Conservation (phyloP, 2,113 vertebrate genomes). For the Rhinolophus sinicus region DNA sequence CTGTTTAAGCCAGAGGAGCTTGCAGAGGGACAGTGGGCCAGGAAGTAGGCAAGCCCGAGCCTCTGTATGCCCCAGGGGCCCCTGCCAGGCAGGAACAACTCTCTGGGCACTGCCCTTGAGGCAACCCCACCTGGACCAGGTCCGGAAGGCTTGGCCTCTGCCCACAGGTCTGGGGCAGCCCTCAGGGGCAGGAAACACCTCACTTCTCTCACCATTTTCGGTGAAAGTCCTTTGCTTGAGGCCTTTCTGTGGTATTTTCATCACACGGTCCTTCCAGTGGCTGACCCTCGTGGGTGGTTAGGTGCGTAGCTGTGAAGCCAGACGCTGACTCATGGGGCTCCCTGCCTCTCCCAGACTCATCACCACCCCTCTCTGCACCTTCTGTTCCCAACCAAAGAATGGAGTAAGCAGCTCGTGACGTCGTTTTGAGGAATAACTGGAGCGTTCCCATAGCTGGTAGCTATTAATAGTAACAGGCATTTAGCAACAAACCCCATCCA, state of each 20-base stretch:
- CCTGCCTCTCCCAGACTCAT: not conserved
- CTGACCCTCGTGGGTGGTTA: too few species aligned
- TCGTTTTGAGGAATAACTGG: not conserved
- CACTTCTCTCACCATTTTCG: not conserved
- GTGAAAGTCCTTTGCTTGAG: not conserved
- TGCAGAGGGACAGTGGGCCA: not conserved
- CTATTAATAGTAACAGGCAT: conserved; percentile 52
- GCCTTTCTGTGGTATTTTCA: not conserved
- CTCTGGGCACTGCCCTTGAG: not conserved
- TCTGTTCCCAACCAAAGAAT: not conserved
- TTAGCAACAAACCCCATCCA: conserved; percentile 1
- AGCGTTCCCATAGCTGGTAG: not conserved
- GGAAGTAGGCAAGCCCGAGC: not conserved
- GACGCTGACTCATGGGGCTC: not conserved
- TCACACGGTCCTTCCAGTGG: not conserved
- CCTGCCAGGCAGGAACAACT: not conserved
- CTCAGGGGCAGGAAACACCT: not conserved
- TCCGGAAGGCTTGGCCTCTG: not conserved
- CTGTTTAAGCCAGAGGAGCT: not conserved
- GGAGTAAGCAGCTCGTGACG: not conserved
- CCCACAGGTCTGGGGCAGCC: not conserved
- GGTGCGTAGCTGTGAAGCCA: not conserved
- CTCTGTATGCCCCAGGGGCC: not conserved
- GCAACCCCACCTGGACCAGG: not conserved
- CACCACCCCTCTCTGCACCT: not conserved